Percentiles rank a stretch among this genome's conserved stretches.
These are phyloP conservation scores for Euclidia mi DNA, from an alignment of 2,888 invertebrate species.

Conservation along the genomic window DNA sequence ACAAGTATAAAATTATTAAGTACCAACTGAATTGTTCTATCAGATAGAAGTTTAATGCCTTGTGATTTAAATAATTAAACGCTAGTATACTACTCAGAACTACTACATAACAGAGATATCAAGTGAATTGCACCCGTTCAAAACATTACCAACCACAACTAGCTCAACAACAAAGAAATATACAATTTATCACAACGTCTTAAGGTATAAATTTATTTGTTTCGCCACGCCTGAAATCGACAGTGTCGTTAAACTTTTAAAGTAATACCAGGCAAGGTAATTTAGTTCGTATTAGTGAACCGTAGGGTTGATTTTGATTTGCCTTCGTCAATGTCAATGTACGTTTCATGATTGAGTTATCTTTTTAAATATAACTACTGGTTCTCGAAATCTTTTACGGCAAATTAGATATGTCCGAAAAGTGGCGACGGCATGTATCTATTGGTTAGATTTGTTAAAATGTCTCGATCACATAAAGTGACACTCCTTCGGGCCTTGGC, in stretches of 20 bases:
- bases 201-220: constrained; percentile 13
- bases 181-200: rapidly evolving
- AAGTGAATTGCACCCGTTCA: constrained; percentile 41
- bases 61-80: constrained; percentile 18
- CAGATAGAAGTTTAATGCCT: no score
- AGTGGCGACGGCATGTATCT: no score
- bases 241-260: constrained; percentile 51
- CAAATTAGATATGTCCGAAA: no score
- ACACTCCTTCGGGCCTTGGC: no score
- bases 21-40: no score
- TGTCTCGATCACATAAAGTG: no score
- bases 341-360: constrained; percentile 18
- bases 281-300: rapidly evolving
- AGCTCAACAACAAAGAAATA: constrained; percentile 11
- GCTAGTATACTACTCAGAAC: neutral
- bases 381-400: constrained; percentile 31
- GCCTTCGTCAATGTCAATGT: neutral
- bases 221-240: constrained; percentile 30
- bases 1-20: no score
- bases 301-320: constrained; percentile 10
- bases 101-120: constrained; percentile 30
- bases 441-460: no score
- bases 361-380: constrained; percentile 19
- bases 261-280: constrained; percentile 1
- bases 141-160: constrained; percentile 36